These are phyloP conservation scores for Hycleus phaleratus DNA, from an alignment of 1,140 invertebrate genomes.

Conservation along the genomic window DNA sequence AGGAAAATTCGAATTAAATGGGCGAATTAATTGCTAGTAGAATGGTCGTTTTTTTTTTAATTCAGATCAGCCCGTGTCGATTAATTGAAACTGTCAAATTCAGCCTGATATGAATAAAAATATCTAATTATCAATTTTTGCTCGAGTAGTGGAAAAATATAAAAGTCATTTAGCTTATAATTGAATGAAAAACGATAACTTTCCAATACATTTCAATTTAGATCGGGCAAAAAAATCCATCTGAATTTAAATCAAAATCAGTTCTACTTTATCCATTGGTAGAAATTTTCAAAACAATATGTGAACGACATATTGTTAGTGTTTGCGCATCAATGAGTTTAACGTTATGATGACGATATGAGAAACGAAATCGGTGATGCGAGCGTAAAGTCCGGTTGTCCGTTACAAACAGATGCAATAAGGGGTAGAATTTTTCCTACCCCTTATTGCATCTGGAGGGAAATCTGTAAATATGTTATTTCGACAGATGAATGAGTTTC, in stretches of 20 bases:
- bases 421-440: too few relatives aligned
- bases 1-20: too few relatives aligned
- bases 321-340: slow-evolving; percentile 2
- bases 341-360: slow-evolving; percentile 10
- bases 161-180: not conserved
- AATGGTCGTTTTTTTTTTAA: too few relatives aligned
- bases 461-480: too few relatives aligned
- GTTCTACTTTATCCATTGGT: slow-evolving; percentile 2
- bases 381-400: not conserved
- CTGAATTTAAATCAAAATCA: slow-evolving; percentile 5
- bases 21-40: too few relatives aligned
- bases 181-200: not conserved
- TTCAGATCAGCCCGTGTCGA: too few relatives aligned
- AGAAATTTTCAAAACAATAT: not conserved
- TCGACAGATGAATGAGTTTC: too few relatives aligned
- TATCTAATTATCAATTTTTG: too few relatives aligned
- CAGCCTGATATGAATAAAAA: too few relatives aligned
- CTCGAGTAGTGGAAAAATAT: not conserved
- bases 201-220: slow-evolving; percentile 1
- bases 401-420: too few relatives aligned
- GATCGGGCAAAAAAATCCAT: slow-evolving; percentile 4
- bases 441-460: too few relatives aligned
- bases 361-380: slow-evolving; percentile 9
- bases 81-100: too few relatives aligned
- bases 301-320: not conserved